Percentiles rank a stretch among this genome's conserved stretches.
These are phyloP conservation scores for Aurelia aurita complex sp. Pacific DNA, from an alignment of 30 jellyfish, hydroid and myxozoan genomes.

Conservation along the genomic window DNA sequence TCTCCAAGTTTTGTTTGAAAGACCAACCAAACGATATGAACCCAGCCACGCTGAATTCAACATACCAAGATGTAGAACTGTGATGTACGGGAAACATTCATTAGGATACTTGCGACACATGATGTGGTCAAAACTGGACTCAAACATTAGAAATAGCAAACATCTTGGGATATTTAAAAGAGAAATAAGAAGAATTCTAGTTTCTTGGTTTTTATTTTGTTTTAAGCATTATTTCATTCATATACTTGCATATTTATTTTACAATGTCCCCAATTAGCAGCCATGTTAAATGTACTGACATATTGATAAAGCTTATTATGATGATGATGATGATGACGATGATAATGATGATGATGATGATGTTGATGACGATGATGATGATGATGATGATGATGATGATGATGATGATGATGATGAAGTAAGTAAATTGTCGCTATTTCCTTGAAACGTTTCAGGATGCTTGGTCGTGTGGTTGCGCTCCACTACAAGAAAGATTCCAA, in stretches of 20 bases:
- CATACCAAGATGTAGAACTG: slow-evolving; percentile 10
- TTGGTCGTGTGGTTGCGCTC: too few species aligned
- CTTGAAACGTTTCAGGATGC: too few species aligned
- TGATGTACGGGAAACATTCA: slow-evolving; percentile 9
- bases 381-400: too few species aligned
- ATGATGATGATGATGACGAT: too few species aligned
- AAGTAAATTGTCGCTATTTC: too few species aligned
- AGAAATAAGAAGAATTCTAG: slow-evolving; percentile 7
- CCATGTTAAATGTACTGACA: slow-evolving; percentile 2
- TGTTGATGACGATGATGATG: too few species aligned
- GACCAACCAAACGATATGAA: slow-evolving; percentile 12
- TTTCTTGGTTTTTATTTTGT: not conserved
- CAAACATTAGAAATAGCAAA: not conserved
- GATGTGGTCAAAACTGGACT: slow-evolving; percentile 11
- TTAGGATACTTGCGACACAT: slow-evolving; percentile 10
- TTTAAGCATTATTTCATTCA: not conserved
- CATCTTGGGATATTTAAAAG: not conserved
- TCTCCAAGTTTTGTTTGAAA: slow-evolving; percentile 7
- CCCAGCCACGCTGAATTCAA: slow-evolving; percentile 14
- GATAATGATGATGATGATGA: too few species aligned
- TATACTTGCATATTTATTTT: not conserved
- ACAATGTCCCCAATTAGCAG: not conserved
- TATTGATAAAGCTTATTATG: not conserved
- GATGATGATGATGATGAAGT: too few species aligned
- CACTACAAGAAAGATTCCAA: too few species aligned